Evolutionary conservation across 1,140 invertebrate genomes (phyloP), one percentile per base, ranked within the genome.

Genomic region (Trichonephila clavipes): DNA sequence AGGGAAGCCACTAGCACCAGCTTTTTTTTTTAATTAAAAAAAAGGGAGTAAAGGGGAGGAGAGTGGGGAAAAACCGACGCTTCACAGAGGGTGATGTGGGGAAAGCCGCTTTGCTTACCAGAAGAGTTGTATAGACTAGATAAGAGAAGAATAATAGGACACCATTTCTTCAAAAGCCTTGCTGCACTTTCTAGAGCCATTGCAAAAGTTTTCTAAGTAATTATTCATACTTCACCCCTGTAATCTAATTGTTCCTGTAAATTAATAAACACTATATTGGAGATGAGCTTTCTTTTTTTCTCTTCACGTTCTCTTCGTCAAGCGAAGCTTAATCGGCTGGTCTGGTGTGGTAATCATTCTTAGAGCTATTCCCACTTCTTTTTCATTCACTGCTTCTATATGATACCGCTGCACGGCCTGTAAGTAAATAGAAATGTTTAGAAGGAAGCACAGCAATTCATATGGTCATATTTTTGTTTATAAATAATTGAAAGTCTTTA

Each of bases 311-410:
- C 61, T 86, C 18, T 88, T 61, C 19, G 69, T 83, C 1, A 94
- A 58, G 14, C 34, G 61, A 4, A 95, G 62, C 83, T 69, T 58
- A 40, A 95, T 94, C 12, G 94, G 94, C 59, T 94, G n/a, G 18
- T 95, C 94, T 40, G 95, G 95, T 40, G 95, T 94, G 12, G 95
- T 95, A 21, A 95, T 95, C 94, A 95, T 94, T 59, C 95, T 88
- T 77, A 95, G 72, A 51, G 94, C 87, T 44, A 95, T 95, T 7
- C 87, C 95, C 16, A 95, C 92, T 5, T 95, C 95, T 90, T 87
- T 59, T 51, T 94, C 86, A 58, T 94, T 94, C 21, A 66, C 88
- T 5, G 90, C 81, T 72, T 93, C 90, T 21, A 95, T 3, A 14
- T 94, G n/a, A 64, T 95, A 95, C 83, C 77, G 40, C 66, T 95